Percentiles rank a stretch among this genome's conserved stretches.
phyloP scores from a whole-genome alignment of 2,888 invertebrate species.

The Oegoconia quadripuncta region DNA sequence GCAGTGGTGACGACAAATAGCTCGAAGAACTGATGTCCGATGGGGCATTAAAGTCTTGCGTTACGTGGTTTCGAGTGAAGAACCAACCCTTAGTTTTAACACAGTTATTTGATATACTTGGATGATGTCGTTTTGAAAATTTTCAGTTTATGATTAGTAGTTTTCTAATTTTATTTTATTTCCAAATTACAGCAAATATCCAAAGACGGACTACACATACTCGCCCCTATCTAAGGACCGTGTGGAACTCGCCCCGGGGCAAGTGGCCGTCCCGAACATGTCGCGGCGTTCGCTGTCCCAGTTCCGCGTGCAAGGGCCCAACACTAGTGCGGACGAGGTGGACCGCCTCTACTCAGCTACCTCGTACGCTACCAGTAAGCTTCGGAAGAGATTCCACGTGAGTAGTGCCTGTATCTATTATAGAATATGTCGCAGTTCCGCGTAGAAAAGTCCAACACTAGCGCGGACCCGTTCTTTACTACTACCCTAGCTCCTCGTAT shows the following conservation, averaged over 20 bases:
- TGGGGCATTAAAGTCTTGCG: no score
- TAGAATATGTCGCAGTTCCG: conserved; percentile 73
- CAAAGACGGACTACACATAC: conserved; percentile 95
- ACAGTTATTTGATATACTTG: no score
- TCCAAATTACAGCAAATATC: conserved; percentile 87
- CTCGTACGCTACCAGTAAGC: conserved; percentile 40
- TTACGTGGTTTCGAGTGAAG: no score
- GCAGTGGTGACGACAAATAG: no score
- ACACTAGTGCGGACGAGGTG: conserved; percentile 51
- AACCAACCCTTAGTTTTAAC: no score
- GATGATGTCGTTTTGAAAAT: no score
- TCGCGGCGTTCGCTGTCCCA: conserved; percentile 85
- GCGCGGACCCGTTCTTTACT: no score
- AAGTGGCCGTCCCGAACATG: conserved; percentile 94
- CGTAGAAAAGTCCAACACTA: conserved; percentile 63
- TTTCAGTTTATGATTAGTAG: no score
- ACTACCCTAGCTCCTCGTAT: no score
- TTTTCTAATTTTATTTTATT: neutral
- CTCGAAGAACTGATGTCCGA: no score
- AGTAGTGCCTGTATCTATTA: conserved; percentile 23
- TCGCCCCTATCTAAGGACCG: conserved; percentile 90
- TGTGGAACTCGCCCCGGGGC: conserved; percentile 87
- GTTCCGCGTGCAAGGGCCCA: conserved; percentile 74
- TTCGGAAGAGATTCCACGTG: conserved; percentile 52
- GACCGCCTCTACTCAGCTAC: conserved; percentile 41